Conservation (phyloP, 2,888 invertebrate genomes). For the Pheosia tremula region DNA sequence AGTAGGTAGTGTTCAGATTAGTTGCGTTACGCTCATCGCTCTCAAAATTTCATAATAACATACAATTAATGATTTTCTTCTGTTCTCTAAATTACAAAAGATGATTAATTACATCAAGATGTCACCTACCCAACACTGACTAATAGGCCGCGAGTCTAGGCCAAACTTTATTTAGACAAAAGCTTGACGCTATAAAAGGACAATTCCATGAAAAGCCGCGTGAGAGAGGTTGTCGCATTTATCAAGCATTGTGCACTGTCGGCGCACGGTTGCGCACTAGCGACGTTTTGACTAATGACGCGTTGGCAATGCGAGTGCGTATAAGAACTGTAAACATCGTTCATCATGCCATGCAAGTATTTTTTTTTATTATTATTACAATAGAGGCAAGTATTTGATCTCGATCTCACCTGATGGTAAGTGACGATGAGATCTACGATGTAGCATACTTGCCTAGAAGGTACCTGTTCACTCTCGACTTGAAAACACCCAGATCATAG, state of each 20-base stretch:
- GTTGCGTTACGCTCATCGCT: not conserved
- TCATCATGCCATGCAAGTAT: not conserved
- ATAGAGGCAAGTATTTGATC: too few relatives aligned
- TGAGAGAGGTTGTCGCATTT: not conserved
- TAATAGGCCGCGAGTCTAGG: not conserved
- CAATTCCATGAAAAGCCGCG: not conserved
- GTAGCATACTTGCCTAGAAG: too few relatives aligned
- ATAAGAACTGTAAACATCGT: not conserved
- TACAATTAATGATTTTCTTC: not conserved
- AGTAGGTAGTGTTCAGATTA: not conserved
- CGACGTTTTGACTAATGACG: not conserved
- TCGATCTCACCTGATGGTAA: too few relatives aligned
- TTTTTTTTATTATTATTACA: too few relatives aligned
- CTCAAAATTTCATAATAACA: not conserved
- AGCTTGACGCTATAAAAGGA: not conserved
- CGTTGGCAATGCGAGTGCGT: not conserved
- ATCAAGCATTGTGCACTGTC: not conserved
- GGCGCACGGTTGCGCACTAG: not conserved
- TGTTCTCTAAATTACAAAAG: not conserved
- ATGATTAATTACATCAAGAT: not conserved
- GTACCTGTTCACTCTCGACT: too few relatives aligned
- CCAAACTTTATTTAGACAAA: not conserved
- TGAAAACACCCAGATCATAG: too few relatives aligned
- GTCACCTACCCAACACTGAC: not conserved
- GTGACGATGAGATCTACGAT: too few relatives aligned